Evolutionary conservation across 92 coral and sea anemone species (phyloP), one percentile per base, ranked within the genome.

Genomic region (Paramuricea clavata): DNA sequence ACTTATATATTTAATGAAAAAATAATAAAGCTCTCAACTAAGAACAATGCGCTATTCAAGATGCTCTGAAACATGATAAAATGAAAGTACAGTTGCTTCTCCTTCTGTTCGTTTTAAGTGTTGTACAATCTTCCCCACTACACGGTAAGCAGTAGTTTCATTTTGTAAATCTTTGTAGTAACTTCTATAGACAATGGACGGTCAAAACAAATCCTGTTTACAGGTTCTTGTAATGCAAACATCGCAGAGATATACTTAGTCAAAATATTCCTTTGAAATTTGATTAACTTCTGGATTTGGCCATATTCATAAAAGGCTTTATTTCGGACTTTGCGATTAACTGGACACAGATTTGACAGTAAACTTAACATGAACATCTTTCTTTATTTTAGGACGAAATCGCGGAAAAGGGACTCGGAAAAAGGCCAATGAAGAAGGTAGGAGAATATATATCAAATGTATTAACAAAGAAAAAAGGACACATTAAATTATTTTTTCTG

Each of bases 351-450:
- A n/a, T n/a, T n/a, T n/a, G n/a, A n/a, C n/a, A n/a, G n/a, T n/a
- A n/a, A n/a, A n/a, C n/a, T n/a, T n/a, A n/a, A n/a, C n/a, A n/a
- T n/a, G n/a, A n/a, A n/a, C n/a, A 32, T 21, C 5, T 22, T 5
- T 60, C 31, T 61, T 8, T 19, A 60, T 60, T 19, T 27, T 35
- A 79, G 84, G 35, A 21, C 72, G 72, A 35, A 19, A 36, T 60
- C 56, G 21, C 57, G 94, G 91, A 68, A 70, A 93, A 36, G 82
- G 69, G 34, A 88, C 82, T 33, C 96, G 93, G 49, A 49, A 92
- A 78, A 94, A 88, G 82, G 96, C 95, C 67, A 94, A 92, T 89
- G 85, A 91, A 78, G 98, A 95, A 95, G 98, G 98, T 95, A 71
- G 57, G 83, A 11, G 27, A 12, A 28, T 0, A 3, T 3, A 3